Evolutionary conservation across 2,888 invertebrate species (phyloP).

Genomic region (Lampropteryx suffumata): DNA sequence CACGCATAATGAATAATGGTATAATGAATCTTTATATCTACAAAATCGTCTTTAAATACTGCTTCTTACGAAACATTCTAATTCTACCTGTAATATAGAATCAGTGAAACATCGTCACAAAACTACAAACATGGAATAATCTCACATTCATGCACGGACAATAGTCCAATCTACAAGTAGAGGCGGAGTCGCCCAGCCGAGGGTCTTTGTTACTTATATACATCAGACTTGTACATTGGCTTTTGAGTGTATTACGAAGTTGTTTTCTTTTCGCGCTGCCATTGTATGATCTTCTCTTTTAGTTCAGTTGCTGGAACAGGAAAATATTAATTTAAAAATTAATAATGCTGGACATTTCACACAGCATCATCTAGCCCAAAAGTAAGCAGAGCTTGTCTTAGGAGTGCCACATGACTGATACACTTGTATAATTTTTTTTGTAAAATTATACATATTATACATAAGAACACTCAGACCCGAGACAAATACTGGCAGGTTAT

Average conservation of each 20-base stretch:
- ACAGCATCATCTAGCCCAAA: too few species aligned
- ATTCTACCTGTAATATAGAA: slow-evolving; percentile 32
- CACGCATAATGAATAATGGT: slow-evolving; percentile 26
- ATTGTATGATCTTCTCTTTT: slow-evolving; percentile 92
- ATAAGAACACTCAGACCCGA: too few species aligned
- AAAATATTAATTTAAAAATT: background rate
- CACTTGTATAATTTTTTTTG: too few species aligned
- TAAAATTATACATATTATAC: too few species aligned
- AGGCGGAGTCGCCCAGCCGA: slow-evolving; percentile 60
- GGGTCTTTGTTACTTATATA: slow-evolving; percentile 74
- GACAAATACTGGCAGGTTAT: too few species aligned
- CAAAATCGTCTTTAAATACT: slow-evolving; percentile 37
- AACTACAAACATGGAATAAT: slow-evolving; percentile 67
- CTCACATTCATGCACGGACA: slow-evolving; percentile 75
- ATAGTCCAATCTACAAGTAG: slow-evolving; percentile 58
- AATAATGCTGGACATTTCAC: too few species aligned
- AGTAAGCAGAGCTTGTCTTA: too few species aligned
- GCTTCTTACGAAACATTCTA: slow-evolving; percentile 32
- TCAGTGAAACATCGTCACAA: slow-evolving; percentile 52
- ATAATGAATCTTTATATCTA: slow-evolving; percentile 32
- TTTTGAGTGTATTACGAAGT: slow-evolving; percentile 65
- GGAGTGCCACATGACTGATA: too few species aligned
- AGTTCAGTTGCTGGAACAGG: slow-evolving; percentile 88
- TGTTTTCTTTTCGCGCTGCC: slow-evolving; percentile 91
- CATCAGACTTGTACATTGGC: slow-evolving; percentile 75